Percentiles rank a stretch among this genome's conserved stretches.
Evolutionary conservation across 2,888 invertebrate genomes (phyloP).

Genomic region (Phragmatobia fuliginosa): DNA sequence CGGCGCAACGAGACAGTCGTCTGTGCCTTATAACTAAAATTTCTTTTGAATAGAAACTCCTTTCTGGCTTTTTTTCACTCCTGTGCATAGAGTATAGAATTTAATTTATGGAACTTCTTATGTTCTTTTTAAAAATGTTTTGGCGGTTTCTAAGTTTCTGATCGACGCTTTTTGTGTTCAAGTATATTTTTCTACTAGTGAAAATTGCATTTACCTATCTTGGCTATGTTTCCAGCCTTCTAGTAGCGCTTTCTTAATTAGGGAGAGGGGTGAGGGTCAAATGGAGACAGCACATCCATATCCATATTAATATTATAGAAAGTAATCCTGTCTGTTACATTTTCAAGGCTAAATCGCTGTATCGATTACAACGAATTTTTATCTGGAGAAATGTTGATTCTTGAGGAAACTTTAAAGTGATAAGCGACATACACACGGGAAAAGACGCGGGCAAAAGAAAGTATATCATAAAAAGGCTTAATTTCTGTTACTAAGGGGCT

Average conservation of each 20-base stretch:
- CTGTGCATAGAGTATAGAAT: neutral
- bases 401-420: too few relatives aligned
- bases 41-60: neutral
- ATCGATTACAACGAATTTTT: too few relatives aligned
- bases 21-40: constrained; percentile 2
- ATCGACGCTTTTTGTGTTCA: too few relatives aligned
- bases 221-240: neutral
- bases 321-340: too few relatives aligned
- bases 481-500: too few relatives aligned
- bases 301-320: too few relatives aligned
- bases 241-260: neutral
- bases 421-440: too few relatives aligned
- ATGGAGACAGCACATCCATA: too few relatives aligned
- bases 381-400: too few relatives aligned
- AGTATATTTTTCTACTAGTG: neutral
- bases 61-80: neutral
- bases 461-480: neutral
- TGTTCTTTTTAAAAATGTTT: neutral
- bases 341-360: too few relatives aligned
- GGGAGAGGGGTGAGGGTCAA: neutral
- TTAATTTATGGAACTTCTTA: neutral
- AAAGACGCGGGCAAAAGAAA: too few relatives aligned
- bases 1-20: neutral
- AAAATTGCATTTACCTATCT: neutral
- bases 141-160: neutral